phyloP scores from a whole-genome alignment of 2,888 invertebrate genomes.

The Aricia artaxerxes region DNA sequence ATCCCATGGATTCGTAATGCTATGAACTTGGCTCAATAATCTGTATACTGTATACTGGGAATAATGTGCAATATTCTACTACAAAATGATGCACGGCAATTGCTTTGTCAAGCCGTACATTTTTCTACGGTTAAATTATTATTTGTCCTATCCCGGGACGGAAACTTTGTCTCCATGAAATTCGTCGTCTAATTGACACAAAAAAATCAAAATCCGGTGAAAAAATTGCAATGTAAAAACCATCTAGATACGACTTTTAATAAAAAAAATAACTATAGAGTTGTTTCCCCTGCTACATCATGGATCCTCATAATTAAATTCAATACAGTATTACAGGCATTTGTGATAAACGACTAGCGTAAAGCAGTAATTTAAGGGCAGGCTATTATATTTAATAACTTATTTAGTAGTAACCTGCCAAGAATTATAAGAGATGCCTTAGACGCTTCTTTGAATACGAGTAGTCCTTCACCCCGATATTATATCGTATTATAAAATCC shows the following conservation, averaged over 20 bases:
- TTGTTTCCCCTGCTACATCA: not conserved
- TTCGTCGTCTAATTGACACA: too few species aligned
- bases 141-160: too few species aligned
- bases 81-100: too few species aligned
- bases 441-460: not conserved
- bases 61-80: not conserved
- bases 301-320: not conserved
- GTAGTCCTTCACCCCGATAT: not conserved
- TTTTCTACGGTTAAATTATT: too few species aligned
- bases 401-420: not conserved
- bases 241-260: not conserved
- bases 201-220: not conserved
- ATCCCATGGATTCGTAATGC: not conserved
- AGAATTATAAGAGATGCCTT: not conserved
- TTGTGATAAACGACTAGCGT: not conserved
- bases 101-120: too few species aligned
- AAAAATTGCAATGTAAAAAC: not conserved
- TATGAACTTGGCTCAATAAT: not conserved
- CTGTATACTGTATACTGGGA: not conserved
- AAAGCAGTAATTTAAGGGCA: not conserved
- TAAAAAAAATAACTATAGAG: not conserved
- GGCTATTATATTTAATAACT: constrained; percentile 22
- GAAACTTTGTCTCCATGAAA: too few species aligned
- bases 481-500: not conserved
- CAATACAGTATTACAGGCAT: not conserved